A percentile compares a stretch with the other conserved stretches of the same genome.
These are phyloP conservation scores for Erinaceus europaeus DNA, from an alignment of 2,113 vertebrate species.

Conservation along the genomic window DNA sequence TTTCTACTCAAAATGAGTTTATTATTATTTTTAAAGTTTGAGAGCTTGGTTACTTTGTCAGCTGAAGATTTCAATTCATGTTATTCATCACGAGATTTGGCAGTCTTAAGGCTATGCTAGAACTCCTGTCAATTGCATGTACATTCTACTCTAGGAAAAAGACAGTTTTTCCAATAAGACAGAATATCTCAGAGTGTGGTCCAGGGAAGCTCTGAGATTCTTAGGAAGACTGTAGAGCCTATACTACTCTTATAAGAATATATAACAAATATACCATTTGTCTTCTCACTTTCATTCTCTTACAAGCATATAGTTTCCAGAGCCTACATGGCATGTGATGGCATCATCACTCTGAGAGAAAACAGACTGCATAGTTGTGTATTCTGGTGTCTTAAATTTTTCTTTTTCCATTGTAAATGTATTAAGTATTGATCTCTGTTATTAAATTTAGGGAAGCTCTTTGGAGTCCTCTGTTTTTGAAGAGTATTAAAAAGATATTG, in stretches of 20 bases:
- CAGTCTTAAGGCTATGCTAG: background rate
- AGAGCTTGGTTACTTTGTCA: background rate
- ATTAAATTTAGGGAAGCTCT: background rate
- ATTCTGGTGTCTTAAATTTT: background rate
- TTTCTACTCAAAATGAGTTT: background rate
- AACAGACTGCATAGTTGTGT: background rate
- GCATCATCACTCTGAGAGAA: background rate
- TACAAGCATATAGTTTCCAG: background rate
- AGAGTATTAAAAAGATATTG: background rate
- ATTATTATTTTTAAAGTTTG: background rate
- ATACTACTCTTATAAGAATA: background rate
- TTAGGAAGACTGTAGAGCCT: background rate
- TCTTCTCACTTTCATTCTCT: background rate
- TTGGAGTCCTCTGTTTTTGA: background rate
- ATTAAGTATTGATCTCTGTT: too few relatives aligned
- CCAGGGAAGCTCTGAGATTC: background rate
- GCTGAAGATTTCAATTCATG: background rate
- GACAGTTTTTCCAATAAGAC: background rate
- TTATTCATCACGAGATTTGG: background rate
- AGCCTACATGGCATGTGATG: background rate
- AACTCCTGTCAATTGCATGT: background rate
- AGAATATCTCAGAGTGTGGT: background rate
- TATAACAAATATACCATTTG: background rate
- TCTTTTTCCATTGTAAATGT: too few relatives aligned
- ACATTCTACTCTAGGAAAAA: background rate